A percentile compares a stretch with the other conserved stretches of the same genome.
These are phyloP conservation scores for Andrena dorsata DNA, from an alignment of 2,888 invertebrate species.

Conservation along the genomic window DNA sequence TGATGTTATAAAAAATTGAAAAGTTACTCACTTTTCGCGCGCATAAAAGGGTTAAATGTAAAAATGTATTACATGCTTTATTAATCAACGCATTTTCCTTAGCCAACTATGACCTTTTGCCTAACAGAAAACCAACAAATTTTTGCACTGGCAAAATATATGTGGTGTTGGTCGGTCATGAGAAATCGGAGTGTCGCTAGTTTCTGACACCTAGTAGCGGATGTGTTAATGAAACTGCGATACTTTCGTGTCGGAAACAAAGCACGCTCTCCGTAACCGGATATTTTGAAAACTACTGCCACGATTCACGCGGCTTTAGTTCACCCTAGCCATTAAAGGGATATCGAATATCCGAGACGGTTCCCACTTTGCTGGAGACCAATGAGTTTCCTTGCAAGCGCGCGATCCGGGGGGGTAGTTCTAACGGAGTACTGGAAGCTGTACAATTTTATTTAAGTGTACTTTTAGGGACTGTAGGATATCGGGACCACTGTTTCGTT, in stretches of 20 bases:
- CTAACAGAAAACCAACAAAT: too few species aligned
- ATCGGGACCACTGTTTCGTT: background rate
- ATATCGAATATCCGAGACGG: constrained; percentile 52
- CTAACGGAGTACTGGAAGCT: background rate
- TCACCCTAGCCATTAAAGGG: constrained; percentile 43
- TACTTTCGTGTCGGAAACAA: background rate
- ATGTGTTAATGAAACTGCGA: constrained; percentile 4
- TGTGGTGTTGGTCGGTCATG: too few species aligned
- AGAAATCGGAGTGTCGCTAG: too few species aligned
- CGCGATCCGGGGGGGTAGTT: constrained; percentile 3
- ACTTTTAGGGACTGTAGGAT: background rate
- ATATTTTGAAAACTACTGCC: constrained; percentile 41
- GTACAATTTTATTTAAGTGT: constrained; percentile 25
- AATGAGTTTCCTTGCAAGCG: constrained; percentile 15
- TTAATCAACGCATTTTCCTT: too few species aligned
- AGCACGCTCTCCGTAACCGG: constrained; percentile 45
- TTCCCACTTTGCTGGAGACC: background rate
- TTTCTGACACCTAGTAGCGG: background rate
- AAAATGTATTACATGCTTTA: too few species aligned
- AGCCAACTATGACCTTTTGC: too few species aligned
- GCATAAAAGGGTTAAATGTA: too few species aligned
- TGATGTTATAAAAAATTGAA: too few species aligned
- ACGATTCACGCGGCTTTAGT: constrained; percentile 35
- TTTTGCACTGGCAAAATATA: too few species aligned
- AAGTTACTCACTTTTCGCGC: too few species aligned